Base-by-base conservation (phyloP, 2,113 vertebrate genomes). In the Leptosomus discolor region DNA sequence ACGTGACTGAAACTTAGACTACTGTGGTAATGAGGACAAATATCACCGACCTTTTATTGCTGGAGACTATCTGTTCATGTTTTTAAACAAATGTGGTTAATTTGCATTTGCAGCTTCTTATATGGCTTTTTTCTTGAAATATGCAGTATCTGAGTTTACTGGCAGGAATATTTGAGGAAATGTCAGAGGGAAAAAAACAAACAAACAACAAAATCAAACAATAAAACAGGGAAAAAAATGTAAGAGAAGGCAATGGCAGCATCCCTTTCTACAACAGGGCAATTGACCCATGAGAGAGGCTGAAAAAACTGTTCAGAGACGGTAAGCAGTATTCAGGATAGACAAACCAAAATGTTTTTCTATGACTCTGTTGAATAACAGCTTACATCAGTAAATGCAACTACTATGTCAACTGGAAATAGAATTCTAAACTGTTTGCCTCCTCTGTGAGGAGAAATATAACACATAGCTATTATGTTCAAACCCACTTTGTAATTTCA, bases 141-240 rank as follows among this genome's bases (percentile, higher is more conserved):
- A 13, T 6, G 12, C n/a, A 22, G 18, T 51, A 14, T 37, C 30
- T 46, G 37, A 85, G 20, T 67, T 76, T 46, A 24, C 63, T 60
- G 39, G 13, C 54, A 92, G 54, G 29, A 79, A 43, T 76, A 23
- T 45, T 12, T 53, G 57, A 69, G 36, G 30, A 88, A 79, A 19
- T 46, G 7, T 3, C 8, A 21, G 7, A 2, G 6, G 9, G 7
- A 6, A 5, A 10, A 15, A 26, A 11, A 3, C 4, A 14, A 3
- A 4, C 23, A 45, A 54, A 15, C 19, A 54, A 37, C 5, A 39
- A 74, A 54, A 15, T 5, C 5, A 54, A 71, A 32, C 4, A 20
- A 7, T 15, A 21, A 45, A 41, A 20, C n/a, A 6, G 2, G 6
- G 5, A 0, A 1, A 21, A 15, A 77, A 50, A 56, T 23, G 3